Evolutionary conservation across 2,113 vertebrate genomes (phyloP).

Genomic region (Gambusia affinis): DNA sequence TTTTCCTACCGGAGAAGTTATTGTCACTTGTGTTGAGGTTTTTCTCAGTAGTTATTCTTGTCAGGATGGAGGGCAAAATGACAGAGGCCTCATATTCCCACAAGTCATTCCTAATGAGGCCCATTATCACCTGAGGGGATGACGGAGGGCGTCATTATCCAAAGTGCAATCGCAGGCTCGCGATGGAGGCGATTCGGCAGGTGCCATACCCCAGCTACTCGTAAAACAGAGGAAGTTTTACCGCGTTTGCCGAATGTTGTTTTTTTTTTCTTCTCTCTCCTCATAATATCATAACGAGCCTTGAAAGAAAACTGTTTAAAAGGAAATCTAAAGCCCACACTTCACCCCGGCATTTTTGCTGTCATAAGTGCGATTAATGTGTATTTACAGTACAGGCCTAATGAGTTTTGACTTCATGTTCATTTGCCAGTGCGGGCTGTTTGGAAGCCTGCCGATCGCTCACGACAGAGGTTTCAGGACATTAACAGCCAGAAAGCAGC

Average conservation of each 20-base stretch:
- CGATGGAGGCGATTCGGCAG: conserved; percentile 24
- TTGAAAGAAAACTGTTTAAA: conserved; percentile 20
- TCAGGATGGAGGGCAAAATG: conserved; percentile 14
- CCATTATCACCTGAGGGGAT: conserved; percentile 49
- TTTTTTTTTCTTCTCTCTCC: not conserved
- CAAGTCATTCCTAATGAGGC: conserved; percentile 38
- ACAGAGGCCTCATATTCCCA: conserved; percentile 33
- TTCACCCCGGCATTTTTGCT: not conserved
- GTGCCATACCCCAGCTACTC: conserved; percentile 35
- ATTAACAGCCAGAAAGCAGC: not conserved
- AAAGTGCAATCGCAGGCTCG: conserved; percentile 43
- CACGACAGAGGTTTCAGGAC: not conserved
- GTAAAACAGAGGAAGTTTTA: conserved; percentile 7
- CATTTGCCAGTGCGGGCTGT: conserved; percentile 11
- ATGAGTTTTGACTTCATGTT: conserved; percentile 24
- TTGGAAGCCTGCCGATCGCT: conserved; percentile 13
- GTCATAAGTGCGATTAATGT: conserved; percentile 60
- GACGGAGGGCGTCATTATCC: conserved; percentile 42
- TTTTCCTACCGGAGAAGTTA: conserved; percentile 59
- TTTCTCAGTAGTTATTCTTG: conserved; percentile 34
- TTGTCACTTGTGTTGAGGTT: conserved; percentile 43
- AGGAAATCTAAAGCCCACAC: conserved; percentile 6
- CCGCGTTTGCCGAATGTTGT: conserved; percentile 29
- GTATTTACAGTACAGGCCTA: conserved; percentile 47
- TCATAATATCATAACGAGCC: conserved; percentile 13